A percentile compares a stretch with the other conserved stretches of the same genome.
These are phyloP conservation scores for Caenorhabditis tropicalis DNA, from an alignment of 1,140 invertebrate genomes.

Conservation along the genomic window DNA sequence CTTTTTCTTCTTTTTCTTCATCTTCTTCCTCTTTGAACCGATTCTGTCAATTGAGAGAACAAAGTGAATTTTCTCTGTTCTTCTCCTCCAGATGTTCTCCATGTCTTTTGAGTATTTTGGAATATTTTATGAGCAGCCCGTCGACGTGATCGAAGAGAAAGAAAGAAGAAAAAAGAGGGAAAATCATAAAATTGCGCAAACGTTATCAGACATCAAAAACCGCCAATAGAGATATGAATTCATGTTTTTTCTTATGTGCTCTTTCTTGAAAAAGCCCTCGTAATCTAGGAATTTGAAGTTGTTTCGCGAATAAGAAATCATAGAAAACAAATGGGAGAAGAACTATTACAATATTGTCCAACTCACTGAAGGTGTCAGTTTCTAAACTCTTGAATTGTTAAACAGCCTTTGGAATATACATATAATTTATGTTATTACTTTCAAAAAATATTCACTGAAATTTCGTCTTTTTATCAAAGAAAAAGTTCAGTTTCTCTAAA, in stretches of 20 bases:
- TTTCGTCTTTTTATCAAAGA: too few species aligned
- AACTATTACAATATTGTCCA: too few species aligned
- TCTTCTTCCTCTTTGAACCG: background rate
- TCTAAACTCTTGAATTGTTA: too few species aligned
- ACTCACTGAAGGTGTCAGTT: too few species aligned
- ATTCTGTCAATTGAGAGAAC: background rate
- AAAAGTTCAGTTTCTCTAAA: too few species aligned
- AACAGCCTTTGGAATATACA: too few species aligned
- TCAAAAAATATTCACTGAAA: too few species aligned
- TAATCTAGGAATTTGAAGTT: background rate
- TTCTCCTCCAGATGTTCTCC: constrained; percentile 5
- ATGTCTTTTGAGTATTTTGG: background rate
- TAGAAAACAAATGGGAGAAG: background rate
- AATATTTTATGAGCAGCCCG: constrained; percentile 10
- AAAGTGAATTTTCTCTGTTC: background rate
- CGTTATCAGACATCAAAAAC: constrained; percentile 38
- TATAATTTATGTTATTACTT: too few species aligned
- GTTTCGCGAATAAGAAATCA: background rate
- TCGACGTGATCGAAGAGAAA: background rate
- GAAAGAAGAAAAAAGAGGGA: background rate
- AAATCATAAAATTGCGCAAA: constrained; percentile 33
- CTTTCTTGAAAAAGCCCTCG: background rate
- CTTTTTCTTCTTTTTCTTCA: background rate
- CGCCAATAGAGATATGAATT: constrained; percentile 1
- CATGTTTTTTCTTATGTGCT: background rate